Evolutionary conservation across 2,888 invertebrate genomes (phyloP), one percentile per base, ranked within the genome.

Genomic region (Spialia ferax): DNA sequence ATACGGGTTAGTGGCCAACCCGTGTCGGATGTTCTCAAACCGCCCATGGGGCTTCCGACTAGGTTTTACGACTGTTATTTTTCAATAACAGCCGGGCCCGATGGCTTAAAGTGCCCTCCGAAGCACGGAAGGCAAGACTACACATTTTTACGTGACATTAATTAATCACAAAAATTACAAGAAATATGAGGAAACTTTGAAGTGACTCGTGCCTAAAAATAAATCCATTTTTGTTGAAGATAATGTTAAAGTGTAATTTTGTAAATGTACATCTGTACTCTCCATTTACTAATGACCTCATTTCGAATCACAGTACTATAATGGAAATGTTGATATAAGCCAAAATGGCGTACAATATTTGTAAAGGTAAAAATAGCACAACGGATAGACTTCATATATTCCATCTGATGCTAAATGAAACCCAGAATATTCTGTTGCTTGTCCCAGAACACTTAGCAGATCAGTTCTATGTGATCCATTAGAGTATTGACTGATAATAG

Each of bases 361-460:
- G 10, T 42, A 38, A 13, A 38, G 15, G 22, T 22, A 22, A 38
- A 38, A n/a, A 26, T 29, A 18, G 15, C 2, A 1, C n/a, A n/a
- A 54, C 26, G 11, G 8, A 59, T 42, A 59, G 42, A 42, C 45
- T 10, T 32, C 7, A 55, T 32, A 32, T 55, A 32, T 29, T 5
- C 15, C 29, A 29, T 54, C 52, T 23, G 18, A 29, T 15, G 13
- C 29, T 23, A 29, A 54, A 15, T 10, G 29, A 56, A 56, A 32
- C 18, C 6, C 32, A 18, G 15, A 20, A 15, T n/a, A 32, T 56
- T 50, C 20, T 50, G 48, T 22, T n/a, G n/a, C 13, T 50, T 26
- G 29, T 55, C 55, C n/a, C 42, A 42, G 55, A 55, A 56, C 42
- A 55, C 29, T 63, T 29, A 56, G 26, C 55, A 45, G 63, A 55